These are phyloP conservation scores for Florisuga fusca DNA, from an alignment of 2,797 vertebrate species.

Conservation along the genomic window DNA sequence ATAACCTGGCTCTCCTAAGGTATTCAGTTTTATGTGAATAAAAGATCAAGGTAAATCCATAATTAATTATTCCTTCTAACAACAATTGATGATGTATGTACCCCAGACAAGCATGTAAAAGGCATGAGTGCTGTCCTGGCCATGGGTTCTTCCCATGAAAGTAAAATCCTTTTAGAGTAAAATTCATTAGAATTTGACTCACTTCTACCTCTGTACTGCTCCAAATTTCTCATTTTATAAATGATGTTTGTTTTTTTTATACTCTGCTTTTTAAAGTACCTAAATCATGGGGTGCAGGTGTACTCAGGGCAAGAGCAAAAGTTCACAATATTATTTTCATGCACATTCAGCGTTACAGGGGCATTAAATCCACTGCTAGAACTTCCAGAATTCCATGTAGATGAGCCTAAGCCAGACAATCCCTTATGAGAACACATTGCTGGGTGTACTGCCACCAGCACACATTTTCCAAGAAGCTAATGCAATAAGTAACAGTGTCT, in stretches of 20 bases:
- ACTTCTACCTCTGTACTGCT: rapidly evolving
- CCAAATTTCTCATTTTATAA: neutral
- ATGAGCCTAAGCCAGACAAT: neutral
- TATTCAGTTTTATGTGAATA: neutral
- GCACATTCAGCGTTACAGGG: neutral
- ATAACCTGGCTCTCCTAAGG: neutral
- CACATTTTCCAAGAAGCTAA: conserved; percentile 7
- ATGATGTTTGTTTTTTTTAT: neutral
- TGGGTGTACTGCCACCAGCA: neutral
- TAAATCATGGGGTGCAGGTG: too few relatives aligned
- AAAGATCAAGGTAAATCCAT: neutral
- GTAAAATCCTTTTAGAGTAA: neutral
- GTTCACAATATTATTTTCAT: neutral
- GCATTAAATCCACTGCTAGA: neutral
- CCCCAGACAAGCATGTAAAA: neutral
- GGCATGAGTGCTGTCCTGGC: neutral
- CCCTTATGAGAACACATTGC: neutral
- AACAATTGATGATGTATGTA: neutral
- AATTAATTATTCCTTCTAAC: neutral
- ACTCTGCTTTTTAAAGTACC: neutral
- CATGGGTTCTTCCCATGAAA: neutral
- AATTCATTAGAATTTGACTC: neutral
- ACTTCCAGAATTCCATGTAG: neutral
- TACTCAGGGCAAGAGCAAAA: neutral
- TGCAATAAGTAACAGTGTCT: neutral